phyloP scores from a whole-genome alignment of 2,797 vertebrate species.

The Limosa lapponica region DNA sequence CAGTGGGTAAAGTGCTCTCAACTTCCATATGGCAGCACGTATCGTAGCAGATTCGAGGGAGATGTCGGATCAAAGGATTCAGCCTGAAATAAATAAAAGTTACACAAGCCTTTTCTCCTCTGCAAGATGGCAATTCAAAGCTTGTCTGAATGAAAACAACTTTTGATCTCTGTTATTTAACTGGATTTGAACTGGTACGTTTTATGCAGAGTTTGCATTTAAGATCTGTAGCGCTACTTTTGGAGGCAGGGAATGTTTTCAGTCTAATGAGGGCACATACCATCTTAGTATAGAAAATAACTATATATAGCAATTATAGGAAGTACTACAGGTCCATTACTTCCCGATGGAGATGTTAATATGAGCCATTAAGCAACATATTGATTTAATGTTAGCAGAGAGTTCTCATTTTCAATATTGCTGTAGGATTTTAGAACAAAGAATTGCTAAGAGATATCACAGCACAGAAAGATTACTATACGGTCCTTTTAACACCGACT shows the following conservation, averaged over 20 bases:
- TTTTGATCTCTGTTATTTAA: neutral
- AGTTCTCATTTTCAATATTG: neutral
- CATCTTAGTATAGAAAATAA: neutral
- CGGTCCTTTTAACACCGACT: neutral
- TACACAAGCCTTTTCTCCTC: neutral
- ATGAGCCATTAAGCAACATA: slow-evolving; percentile 5
- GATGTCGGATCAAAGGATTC: neutral
- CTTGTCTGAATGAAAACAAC: neutral
- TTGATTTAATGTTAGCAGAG: neutral
- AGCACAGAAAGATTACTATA: neutral
- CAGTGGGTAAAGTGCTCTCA: neutral
- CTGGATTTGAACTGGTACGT: neutral
- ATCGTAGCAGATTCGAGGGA: neutral
- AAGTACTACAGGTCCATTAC: neutral
- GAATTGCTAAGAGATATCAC: neutral
- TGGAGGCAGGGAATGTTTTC: neutral
- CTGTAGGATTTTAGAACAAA: neutral
- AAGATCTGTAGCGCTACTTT: neutral
- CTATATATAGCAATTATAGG: neutral
- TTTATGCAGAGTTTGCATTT: neutral
- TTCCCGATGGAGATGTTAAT: neutral
- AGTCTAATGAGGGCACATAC: neutral
- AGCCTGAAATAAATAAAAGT: neutral
- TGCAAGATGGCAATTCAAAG: neutral
- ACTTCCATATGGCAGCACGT: neutral